Evolutionary conservation across 2,113 vertebrate genomes (phyloP), one percentile per base, ranked within the genome.

Genomic region (Isurus oxyrinchus): DNA sequence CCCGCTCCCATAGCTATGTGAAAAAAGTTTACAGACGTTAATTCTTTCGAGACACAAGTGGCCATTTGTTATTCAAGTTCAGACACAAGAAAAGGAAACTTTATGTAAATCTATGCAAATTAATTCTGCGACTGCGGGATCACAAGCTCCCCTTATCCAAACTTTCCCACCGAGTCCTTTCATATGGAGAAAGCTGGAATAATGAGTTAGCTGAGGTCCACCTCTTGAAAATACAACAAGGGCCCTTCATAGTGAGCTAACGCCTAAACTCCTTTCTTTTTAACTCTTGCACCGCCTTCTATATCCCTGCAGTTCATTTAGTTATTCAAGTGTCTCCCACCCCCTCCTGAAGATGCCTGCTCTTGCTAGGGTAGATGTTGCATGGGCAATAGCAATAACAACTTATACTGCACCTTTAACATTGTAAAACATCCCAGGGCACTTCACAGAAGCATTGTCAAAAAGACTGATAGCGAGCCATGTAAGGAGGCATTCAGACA

Each of bases 41-140:
- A 95, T 95, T 87, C 72, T 57, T 96, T 96, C 79, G 14, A 86
- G 76, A 61, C 79, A 96, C 57, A 96, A 96, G 44, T 84, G 79
- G 25, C 57, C 55, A 86, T 96, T 86, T 87, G 81, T 84, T 96
- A 96, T 96, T 96, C 96, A 96, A 96, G 96, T 96, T 96, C 96
- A 97, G 96, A 96, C 97, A 97, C 96, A 97, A 96, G 0, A 76
- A 91, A 97, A 97, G 96, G 97, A 97, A 97, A 98, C 97, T 98
- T 96, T 97, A 98, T 98, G 98, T 97, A 98, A 98, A 98, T 98
- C 96, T 98, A 98, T 98, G 98, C 96, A 97, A 97, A 98, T 98
- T 94, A 97, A 97, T 97, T 97, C 97, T 96, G 97, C 55, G 79
- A 96, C 76, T 79, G 96, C 96, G 25, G 44, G 13, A 95, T 72